Evolutionary conservation across 1,140 invertebrate species (phyloP).

Genomic region (Drosophila kurseongensis): DNA sequence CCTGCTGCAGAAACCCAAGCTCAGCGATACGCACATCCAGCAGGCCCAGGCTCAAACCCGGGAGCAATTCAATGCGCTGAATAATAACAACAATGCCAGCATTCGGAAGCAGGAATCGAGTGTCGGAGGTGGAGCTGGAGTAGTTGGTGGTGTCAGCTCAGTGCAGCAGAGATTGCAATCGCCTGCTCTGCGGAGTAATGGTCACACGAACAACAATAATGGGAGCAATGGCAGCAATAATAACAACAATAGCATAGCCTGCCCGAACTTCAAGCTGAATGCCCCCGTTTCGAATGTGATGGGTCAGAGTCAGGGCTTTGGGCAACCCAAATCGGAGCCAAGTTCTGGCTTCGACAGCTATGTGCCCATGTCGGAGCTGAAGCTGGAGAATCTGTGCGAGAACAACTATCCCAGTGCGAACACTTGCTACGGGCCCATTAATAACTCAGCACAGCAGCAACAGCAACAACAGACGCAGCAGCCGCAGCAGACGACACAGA

Average conservation of each 20-base stretch:
- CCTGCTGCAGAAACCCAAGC: conserved; percentile 89
- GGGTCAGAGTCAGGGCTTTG: conserved; percentile 36
- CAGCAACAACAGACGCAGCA: conserved; percentile 36
- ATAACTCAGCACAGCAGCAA: conserved; percentile 39
- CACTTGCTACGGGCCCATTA: conserved; percentile 65
- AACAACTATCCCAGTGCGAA: conserved; percentile 78
- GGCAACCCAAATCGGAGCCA: conserved; percentile 76
- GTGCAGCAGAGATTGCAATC: conserved; percentile 77
- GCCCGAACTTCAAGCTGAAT: conserved; percentile 83
- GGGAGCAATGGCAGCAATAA: conserved; percentile 45
- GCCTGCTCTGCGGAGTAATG: conserved; percentile 66
- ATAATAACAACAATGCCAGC: conserved; percentile 71
- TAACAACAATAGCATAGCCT: conserved; percentile 71
- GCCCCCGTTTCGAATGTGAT: conserved; percentile 80
- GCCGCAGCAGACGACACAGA: conserved; percentile 51
- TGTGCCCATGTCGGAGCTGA: conserved; percentile 76
- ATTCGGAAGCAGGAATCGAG: conserved; percentile 26
- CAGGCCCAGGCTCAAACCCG: conserved; percentile 81
- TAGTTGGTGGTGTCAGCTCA: conserved; percentile 47
- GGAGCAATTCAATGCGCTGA: conserved; percentile 81
- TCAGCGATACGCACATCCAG: conserved; percentile 86
- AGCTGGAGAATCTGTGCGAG: conserved; percentile 83
- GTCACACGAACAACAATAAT: conserved; percentile 50
- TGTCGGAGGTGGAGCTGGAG: not conserved
- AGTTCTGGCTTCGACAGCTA: conserved; percentile 84